Conservation (phyloP, 92 coral and sea anemone genomes). For the Virgularia gustaviana region DNA sequence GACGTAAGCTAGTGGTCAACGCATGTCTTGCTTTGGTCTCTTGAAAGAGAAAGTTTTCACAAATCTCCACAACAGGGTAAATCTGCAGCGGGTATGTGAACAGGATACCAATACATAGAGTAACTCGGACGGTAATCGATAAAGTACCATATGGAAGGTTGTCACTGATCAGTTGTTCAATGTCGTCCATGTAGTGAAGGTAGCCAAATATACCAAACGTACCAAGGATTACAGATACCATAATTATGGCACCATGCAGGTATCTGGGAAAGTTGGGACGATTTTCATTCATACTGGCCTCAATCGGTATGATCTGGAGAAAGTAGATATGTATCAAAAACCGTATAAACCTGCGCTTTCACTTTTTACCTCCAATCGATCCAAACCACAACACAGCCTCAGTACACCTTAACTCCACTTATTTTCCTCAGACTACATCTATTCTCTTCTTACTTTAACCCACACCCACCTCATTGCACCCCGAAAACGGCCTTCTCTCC, state of each 20-base stretch:
- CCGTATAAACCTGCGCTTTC: background rate
- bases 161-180: slow-evolving; percentile 81
- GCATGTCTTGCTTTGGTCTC: background rate
- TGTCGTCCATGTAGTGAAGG: slow-evolving; percentile 67
- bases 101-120: slow-evolving; percentile 70
- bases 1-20: background rate
- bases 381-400: no score
- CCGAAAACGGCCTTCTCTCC: no score
- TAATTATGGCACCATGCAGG: slow-evolving; percentile 72
- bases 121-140: slow-evolving; percentile 63
- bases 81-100: slow-evolving; percentile 89
- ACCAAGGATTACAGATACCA: slow-evolving; percentile 72
- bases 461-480: no score
- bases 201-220: slow-evolving; percentile 86
- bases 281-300: slow-evolving; percentile 88
- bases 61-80: slow-evolving; percentile 76
- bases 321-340: background rate
- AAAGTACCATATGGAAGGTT: slow-evolving; percentile 54
- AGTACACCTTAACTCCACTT: no score
- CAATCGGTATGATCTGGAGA: slow-evolving; percentile 81
- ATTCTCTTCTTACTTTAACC: no score
- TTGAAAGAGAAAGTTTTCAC: slow-evolving; percentile 61
- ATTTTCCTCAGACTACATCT: no score
- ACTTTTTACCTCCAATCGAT: no score
- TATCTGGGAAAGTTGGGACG: slow-evolving; percentile 76